A percentile compares a stretch with the other conserved stretches of the same genome.
These are phyloP conservation scores for Girardinichthys multiradiatus DNA, from an alignment of 2,113 vertebrate species.

Conservation along the genomic window DNA sequence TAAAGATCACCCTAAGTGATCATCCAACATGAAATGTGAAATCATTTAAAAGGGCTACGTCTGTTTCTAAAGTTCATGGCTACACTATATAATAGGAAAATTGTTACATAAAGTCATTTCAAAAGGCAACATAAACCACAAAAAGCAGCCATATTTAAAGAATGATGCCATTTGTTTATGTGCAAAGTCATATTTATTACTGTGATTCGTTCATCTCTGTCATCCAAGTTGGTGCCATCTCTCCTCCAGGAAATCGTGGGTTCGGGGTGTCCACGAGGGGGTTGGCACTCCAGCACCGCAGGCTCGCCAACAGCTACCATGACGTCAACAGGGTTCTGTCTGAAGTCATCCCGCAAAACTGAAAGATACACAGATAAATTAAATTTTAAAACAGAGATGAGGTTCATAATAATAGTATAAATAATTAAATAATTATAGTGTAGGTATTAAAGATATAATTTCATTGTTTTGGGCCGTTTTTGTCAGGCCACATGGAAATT, in stretches of 20 bases:
- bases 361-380: conserved; percentile 27
- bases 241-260: conserved; percentile 96
- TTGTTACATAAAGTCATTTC: no score
- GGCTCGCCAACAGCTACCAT: conserved; percentile 94
- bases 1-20: no score
- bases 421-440: no score
- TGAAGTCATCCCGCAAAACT: conserved; percentile 95
- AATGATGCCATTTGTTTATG: not conserved
- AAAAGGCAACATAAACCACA: no score
- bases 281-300: conserved; percentile 93
- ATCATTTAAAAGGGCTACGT: no score
- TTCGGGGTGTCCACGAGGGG: conserved; percentile 93
- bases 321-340: conserved; percentile 93
- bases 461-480: not conserved
- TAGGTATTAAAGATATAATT: not conserved
- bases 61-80: no score
- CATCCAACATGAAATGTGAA: no score
- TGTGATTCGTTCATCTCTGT: conserved; percentile 90
- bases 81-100: no score
- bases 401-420: no score
- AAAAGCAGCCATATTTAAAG: not conserved
- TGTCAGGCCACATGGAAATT: not conserved
- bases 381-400: not conserved
- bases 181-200: conserved; percentile 72
- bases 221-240: conserved; percentile 87